Base-by-base conservation (phyloP, 2,797 vertebrate species). In the Sebastiscus albofasciatus region DNA sequence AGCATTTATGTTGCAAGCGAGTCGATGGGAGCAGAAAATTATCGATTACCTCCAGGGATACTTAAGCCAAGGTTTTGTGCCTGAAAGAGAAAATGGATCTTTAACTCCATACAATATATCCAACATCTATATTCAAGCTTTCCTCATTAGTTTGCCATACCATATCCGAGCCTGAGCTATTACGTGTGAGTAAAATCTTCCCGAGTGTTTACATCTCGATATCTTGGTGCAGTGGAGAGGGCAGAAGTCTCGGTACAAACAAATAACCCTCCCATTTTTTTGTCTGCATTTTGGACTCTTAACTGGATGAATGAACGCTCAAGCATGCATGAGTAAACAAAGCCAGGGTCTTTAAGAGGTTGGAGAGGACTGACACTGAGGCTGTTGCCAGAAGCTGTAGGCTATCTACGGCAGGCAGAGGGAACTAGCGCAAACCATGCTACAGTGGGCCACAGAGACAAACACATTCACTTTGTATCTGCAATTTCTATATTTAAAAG, bases 291-390 rank as follows among this genome's bases (percentile, higher is more conserved):
- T 65, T 72, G 36, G 26, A 75, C 67, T 52, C n/a, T 56, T 52
- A 77, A 71, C 60, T 72, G 78, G 73, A 39, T 78, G 75, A 85
- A 75, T 59, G 55, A 82, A 75, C 34, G 27, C 54, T 77, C 62
- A 67, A 55, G 70, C 68, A 73, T 62, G 71, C 73, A 78, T 80
- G 59, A 79, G 59, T 75, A 88, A 77, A 83, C 75, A 75, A 31
- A 72, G 54, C 54, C 33, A 46, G 54, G 67, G 70, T 85, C 52
- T 77, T 79, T 36, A 72, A 76, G 56, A 88, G 78, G 67, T 72
- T 77, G 60, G 55, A 78, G 52, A 49, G 65, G 54, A 71, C 22
- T 61, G 78, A 81, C 72, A 81, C 49, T 56, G 66, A 69, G 56
- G 62, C 54, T 80, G 56, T 60, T 64, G 65, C 74, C 76, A 71